Evolutionary conservation across 1,140 invertebrate species (phyloP).

Genomic region (Diorhabda sublineata): DNA sequence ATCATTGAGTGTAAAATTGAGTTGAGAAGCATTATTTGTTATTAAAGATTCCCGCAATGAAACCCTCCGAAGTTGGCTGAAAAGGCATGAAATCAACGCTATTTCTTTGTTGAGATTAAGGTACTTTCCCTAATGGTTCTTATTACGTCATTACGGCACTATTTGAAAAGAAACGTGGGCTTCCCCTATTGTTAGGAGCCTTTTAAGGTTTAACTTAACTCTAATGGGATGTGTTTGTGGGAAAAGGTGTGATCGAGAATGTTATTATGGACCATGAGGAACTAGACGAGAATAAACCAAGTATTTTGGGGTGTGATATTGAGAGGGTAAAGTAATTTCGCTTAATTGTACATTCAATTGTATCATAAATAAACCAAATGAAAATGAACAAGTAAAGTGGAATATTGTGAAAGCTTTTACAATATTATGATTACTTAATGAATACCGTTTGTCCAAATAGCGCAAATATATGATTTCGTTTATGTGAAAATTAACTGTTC

Average conservation of each 20-base stretch:
- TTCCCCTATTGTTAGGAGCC: slow-evolving; percentile 8
- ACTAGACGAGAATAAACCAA: background rate
- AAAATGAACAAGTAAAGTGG: background rate
- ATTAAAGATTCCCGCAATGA: slow-evolving; percentile 14
- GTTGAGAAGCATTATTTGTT: background rate
- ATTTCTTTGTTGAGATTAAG: slow-evolving; percentile 10
- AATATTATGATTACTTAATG: no score
- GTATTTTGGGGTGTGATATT: background rate
- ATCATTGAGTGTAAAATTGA: slow-evolving; percentile 7
- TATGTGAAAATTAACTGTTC: no score
- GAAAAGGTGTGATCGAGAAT: background rate
- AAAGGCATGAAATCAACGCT: slow-evolving; percentile 13
- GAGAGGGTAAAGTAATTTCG: background rate
- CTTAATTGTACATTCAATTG: no score
- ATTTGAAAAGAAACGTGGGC: slow-evolving; percentile 14
- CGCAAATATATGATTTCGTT: no score
- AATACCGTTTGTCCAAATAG: no score
- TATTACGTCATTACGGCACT: slow-evolving; percentile 16
- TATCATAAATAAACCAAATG: background rate
- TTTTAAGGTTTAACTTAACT: background rate
- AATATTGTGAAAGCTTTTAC: no score
- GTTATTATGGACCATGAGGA: background rate
- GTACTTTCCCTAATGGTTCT: slow-evolving; percentile 13
- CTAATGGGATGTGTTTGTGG: slow-evolving; percentile 10
- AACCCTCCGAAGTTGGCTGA: background rate